Conservation (phyloP, 1,140 invertebrate genomes). For the Drosophila hydei region DNA sequence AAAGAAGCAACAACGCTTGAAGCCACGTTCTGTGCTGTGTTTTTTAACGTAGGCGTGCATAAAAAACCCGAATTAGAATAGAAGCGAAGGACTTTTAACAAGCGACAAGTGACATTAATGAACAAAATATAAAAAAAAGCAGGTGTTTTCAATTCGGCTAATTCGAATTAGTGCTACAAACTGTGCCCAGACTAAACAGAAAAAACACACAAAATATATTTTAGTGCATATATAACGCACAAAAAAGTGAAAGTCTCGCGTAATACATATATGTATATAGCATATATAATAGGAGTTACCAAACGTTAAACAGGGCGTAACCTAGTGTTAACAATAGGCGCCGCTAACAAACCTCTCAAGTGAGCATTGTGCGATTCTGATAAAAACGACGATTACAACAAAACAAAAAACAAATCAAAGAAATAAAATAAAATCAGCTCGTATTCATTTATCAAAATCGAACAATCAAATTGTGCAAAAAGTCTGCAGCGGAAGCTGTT, state of each 20-base stretch:
- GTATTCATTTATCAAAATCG: constrained; percentile 31
- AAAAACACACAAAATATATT: constrained; percentile 27
- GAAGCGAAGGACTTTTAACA: constrained; percentile 21
- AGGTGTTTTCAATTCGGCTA: constrained; percentile 37
- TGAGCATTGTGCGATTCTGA: constrained; percentile 78
- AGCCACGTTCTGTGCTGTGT: constrained; percentile 18
- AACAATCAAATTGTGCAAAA: constrained; percentile 64
- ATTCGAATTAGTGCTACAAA: constrained; percentile 31
- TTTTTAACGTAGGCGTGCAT: constrained; percentile 9
- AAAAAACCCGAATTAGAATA: not conserved
- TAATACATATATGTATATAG: constrained; percentile 21
- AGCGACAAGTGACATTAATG: constrained; percentile 6
- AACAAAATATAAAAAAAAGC: constrained; percentile 25
- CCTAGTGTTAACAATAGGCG: constrained; percentile 38
- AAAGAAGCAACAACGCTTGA: not conserved
- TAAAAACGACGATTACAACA: constrained; percentile 25
- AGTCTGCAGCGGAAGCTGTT: constrained; percentile 62
- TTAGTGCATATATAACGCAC: constrained; percentile 2
- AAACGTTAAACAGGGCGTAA: constrained; percentile 41
- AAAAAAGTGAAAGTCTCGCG: constrained; percentile 45
- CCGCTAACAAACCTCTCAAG: constrained; percentile 49
- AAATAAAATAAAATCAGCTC: constrained; percentile 19
- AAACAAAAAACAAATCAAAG: constrained; percentile 55
- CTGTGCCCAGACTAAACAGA: constrained; percentile 8
- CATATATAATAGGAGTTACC: constrained; percentile 50